A percentile compares a stretch with the other conserved stretches of the same genome.
Conservation (phyloP, 2,113 vertebrate genomes). For the Tachycineta bicolor region DNA sequence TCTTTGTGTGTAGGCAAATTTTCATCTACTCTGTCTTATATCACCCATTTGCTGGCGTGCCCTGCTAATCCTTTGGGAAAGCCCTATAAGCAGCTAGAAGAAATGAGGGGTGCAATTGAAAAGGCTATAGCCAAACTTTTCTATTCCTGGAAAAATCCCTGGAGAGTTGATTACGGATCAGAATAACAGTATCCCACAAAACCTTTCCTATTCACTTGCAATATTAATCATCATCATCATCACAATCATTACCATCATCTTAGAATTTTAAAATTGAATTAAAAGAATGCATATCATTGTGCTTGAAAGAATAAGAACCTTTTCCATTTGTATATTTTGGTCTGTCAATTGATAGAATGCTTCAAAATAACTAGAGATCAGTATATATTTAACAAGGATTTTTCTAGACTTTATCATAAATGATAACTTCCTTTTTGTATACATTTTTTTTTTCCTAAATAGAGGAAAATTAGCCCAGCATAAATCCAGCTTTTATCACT, state of each 20-base stretch:
- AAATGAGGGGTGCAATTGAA: neutral
- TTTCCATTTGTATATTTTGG: neutral
- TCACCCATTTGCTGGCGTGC: neutral
- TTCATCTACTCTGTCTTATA: neutral
- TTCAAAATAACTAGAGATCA: neutral
- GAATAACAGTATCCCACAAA: neutral
- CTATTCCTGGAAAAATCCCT: neutral
- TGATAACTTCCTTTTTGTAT: neutral
- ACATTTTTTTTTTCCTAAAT: neutral
- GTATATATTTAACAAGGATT: neutral
- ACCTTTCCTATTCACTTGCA: neutral
- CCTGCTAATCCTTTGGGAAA: neutral
- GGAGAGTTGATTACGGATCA: neutral
- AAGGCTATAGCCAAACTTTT: neutral
- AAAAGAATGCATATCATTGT: neutral
- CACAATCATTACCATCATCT: neutral
- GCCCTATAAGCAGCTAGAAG: neutral
- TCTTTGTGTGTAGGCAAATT: neutral
- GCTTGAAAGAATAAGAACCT: neutral
- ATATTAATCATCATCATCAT: neutral
- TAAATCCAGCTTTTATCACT: neutral
- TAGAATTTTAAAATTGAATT: neutral
- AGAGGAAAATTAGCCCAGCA: neutral
- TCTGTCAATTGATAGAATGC: neutral
- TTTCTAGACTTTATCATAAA: neutral